Base-by-base conservation (phyloP, 2,888 invertebrate species). In the Xestia xanthographa region DNA sequence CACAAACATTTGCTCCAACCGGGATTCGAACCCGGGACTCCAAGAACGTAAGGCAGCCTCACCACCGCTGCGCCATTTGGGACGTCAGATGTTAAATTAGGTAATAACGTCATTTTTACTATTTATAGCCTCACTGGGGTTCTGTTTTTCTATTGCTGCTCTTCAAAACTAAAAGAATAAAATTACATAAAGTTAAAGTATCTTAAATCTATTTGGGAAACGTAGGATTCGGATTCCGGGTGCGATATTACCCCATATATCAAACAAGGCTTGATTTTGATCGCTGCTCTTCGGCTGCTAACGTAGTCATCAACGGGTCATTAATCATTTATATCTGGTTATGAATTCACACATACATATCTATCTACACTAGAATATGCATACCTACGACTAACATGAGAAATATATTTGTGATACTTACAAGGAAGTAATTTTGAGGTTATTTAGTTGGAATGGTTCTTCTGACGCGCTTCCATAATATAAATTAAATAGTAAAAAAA, bases 261-360 rank as follows among this genome's bases (percentile, higher is more conserved):
- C 56, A 75, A 38, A 50, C 22, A 34, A 56, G 50, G 29, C n/a
- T 76, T 65, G 63, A 82, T 75, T 65, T 58, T 68, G 38, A 68
- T 67, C n/a, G 58, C 12, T 76, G 22, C 53, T n/a, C 58, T 53
- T 17, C 12, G 50, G 8, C 29, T 60, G 48, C 65, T 76, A 66
- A 69, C 68, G 29, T 53, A 66, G 48, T 69, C 56, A 79, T 82
- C 77, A 82, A 62, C 38, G 45, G 12, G 22, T 76, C 66, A 82
- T 82, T 82, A 67, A 75, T 79, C 79, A 79, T 79, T 45, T 26
- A 74, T 34, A 41, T 80, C 60, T 79, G 22, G 80, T 72, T 62
- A 72, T 72, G 80, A 56, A 56, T 56, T 56, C 56, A 53, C 50
- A 34, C 48, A 29, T 41, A 41, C 41, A 50, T 34, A 72, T 14